Conservation (phyloP, 2,888 invertebrate species). For the Girardia tigrina region DNA sequence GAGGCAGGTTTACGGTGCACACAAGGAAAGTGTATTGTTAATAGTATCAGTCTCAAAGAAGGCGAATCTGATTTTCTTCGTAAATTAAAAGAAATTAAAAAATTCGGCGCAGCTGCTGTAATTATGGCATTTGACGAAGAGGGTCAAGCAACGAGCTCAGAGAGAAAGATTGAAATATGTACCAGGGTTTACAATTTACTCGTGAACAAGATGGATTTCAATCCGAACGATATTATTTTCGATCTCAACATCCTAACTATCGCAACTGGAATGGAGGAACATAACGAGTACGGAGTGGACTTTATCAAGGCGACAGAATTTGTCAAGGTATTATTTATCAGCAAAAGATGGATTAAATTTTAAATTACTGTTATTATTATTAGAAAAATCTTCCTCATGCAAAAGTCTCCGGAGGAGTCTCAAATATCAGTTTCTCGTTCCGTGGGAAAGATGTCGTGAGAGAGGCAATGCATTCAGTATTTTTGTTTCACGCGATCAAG, state of each 20-base stretch:
- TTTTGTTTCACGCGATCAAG: constrained; percentile 56
- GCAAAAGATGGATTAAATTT: no score
- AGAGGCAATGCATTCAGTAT: constrained; percentile 56
- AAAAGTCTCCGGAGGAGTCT: constrained; percentile 55
- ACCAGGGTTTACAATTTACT: constrained; percentile 54
- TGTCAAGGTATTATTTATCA: constrained; percentile 54
- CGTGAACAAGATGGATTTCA: constrained; percentile 53
- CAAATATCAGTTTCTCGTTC: constrained; percentile 56
- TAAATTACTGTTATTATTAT: constrained; percentile 29
- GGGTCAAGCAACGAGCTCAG: constrained; percentile 54
- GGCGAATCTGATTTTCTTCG: constrained; percentile 54
- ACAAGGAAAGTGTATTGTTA: constrained; percentile 56
- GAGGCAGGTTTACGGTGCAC: constrained; percentile 55
- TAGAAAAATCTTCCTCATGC: constrained; percentile 51
- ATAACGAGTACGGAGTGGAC: constrained; percentile 53
- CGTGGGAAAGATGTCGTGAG: constrained; percentile 54
- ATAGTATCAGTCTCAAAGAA: constrained; percentile 56
- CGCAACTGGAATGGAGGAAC: constrained; percentile 57
- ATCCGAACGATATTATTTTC: constrained; percentile 55
- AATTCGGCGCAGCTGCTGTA: constrained; percentile 55
- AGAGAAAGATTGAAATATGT: constrained; percentile 55
- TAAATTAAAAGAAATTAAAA: constrained; percentile 53
- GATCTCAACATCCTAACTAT: constrained; percentile 57
- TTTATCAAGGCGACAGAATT: constrained; percentile 53
- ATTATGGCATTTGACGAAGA: constrained; percentile 57